These are phyloP conservation scores for Sebastes matsubarae DNA, from an alignment of 2,797 vertebrate species.

Conservation along the genomic window DNA sequence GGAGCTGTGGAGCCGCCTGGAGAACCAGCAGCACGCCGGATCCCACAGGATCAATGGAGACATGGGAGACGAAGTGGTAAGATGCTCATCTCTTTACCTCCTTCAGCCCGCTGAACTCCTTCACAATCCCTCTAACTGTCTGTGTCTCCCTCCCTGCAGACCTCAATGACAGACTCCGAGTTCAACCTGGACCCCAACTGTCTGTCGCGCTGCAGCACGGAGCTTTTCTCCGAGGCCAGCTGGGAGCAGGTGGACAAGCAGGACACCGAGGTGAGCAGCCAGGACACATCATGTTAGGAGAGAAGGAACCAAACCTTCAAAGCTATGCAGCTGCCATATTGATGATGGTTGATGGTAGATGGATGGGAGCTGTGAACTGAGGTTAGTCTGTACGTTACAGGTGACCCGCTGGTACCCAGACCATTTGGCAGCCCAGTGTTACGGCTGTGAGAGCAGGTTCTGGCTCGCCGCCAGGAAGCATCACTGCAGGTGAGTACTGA, in stretches of 20 bases:
- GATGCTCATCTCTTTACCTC: constrained; percentile 39
- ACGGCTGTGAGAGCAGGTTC: constrained; percentile 94
- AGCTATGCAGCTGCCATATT: background rate
- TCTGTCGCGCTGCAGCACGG: constrained; percentile 98
- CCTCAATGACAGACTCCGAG: constrained; percentile 94
- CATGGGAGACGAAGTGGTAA: constrained; percentile 93
- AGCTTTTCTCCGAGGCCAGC: constrained; percentile 98
- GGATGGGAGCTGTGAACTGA: constrained; percentile 20
- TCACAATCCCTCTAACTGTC: background rate
- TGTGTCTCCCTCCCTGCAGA: constrained; percentile 76
- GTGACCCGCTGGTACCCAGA: constrained; percentile 98
- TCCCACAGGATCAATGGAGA: constrained; percentile 90
- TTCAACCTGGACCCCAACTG: constrained; percentile 96
- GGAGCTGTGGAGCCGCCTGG: constrained; percentile 92
- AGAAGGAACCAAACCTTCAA: background rate
- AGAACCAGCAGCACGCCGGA: constrained; percentile 88
- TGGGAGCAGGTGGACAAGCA: constrained; percentile 99
- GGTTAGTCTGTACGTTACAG: constrained; percentile 75
- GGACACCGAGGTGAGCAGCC: constrained; percentile 90
- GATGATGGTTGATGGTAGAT: background rate
- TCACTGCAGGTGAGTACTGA: constrained; percentile 91
- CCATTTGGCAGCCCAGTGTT: constrained; percentile 95
- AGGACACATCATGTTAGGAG: background rate
- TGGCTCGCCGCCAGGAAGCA: constrained; percentile 96
- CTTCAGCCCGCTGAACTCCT: background rate